These are phyloP conservation scores for Craniophora ligustri DNA, from an alignment of 2,888 invertebrate genomes.

Conservation along the genomic window DNA sequence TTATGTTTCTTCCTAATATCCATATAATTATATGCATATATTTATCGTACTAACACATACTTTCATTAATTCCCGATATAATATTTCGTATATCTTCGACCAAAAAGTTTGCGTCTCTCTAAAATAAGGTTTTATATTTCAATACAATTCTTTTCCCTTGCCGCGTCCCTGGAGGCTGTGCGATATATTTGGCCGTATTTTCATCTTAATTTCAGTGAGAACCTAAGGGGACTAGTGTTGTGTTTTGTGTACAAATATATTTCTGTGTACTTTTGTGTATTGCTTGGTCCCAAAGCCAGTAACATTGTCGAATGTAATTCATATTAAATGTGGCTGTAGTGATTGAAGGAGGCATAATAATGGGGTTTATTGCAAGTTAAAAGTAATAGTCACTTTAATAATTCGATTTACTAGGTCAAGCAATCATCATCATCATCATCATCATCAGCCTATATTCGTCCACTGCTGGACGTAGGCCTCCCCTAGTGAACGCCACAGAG, in stretches of 20 bases:
- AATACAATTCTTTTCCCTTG: conserved; percentile 21
- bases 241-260: conserved; percentile 2
- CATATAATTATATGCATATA: no score
- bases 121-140: conserved; percentile 3
- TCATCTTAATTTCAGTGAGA: conserved; percentile 33
- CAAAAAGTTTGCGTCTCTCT: not conserved
- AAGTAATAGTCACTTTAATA: not conserved
- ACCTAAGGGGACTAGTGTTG: conserved; percentile 1
- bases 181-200: conserved; percentile 31
- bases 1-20: no score
- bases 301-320: conserved; percentile 5
- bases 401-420: no score
- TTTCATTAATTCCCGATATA: no score
- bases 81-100: no score
- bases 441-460: no score
- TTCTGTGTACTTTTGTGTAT: conserved; percentile 6
- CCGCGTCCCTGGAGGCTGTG: not conserved
- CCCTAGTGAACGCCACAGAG: no score
- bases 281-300: not conserved
- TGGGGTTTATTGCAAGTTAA: no score
- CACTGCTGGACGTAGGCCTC: no score
- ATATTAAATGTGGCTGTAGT: conserved; percentile 3
- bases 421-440: no score
- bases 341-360: no score
- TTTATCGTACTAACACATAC: no score